These are phyloP conservation scores for Prostheceraeus crozeri DNA, from an alignment of 2,888 invertebrate genomes.

Conservation along the genomic window DNA sequence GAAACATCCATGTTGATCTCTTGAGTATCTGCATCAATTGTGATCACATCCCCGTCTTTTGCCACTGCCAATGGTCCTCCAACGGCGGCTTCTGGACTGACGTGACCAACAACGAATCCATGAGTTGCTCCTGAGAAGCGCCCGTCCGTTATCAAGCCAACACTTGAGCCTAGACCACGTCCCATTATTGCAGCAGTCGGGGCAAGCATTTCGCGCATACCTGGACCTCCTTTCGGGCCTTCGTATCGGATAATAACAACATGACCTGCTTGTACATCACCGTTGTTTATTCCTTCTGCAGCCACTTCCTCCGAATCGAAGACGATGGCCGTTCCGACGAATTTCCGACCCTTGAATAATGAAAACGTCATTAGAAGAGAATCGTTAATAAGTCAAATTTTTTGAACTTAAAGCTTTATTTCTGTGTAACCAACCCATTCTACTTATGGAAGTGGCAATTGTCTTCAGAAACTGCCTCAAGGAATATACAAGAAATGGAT, in stretches of 20 bases:
- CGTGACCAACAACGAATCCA: slow-evolving; percentile 36
- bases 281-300: slow-evolving; percentile 28
- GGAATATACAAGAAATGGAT: too few relatives aligned
- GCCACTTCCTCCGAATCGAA: slow-evolving; percentile 37
- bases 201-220: slow-evolving; percentile 39
- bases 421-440: too few relatives aligned
- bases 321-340: slow-evolving; percentile 31
- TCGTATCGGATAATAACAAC: slow-evolving; percentile 39
- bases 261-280: slow-evolving; percentile 30
- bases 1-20: not conserved
- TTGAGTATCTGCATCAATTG: slow-evolving; percentile 16
- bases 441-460: too few relatives aligned
- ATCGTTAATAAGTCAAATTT: too few relatives aligned
- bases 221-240: slow-evolving; percentile 39
- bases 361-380: too few relatives aligned
- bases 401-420: too few relatives aligned
- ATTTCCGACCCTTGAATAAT: slow-evolving; percentile 30
- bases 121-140: slow-evolving; percentile 35
- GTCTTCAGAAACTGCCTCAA: too few relatives aligned
- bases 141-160: slow-evolving; percentile 35
- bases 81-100: slow-evolving; percentile 33
- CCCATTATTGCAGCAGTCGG: slow-evolving; percentile 33
- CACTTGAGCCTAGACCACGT: slow-evolving; percentile 26
- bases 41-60: slow-evolving; percentile 30
- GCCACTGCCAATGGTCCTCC: slow-evolving; percentile 31